Conservation (phyloP, 2,888 invertebrate species). For the Exephanes ischioxanthus region DNA sequence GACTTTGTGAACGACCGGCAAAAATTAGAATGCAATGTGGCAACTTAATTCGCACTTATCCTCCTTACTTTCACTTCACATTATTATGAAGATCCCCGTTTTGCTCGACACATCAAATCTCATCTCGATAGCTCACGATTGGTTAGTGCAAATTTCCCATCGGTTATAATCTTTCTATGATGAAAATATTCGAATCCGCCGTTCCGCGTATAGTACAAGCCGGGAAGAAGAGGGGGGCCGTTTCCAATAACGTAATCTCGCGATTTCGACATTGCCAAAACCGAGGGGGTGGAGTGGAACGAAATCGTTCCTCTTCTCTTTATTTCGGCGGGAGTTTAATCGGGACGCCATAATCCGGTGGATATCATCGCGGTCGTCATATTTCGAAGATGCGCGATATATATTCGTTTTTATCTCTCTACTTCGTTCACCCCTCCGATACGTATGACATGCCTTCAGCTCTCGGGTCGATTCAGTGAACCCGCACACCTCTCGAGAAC, state of each 20-base stretch:
- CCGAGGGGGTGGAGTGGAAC: background rate
- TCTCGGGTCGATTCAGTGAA: slow-evolving; percentile 53
- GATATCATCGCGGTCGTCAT: slow-evolving; percentile 71
- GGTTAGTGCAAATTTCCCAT: background rate
- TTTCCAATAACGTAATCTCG: background rate
- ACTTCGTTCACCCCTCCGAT: slow-evolving; percentile 47
- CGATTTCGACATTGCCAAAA: slow-evolving; percentile 34
- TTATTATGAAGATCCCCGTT: background rate
- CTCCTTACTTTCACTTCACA: background rate
- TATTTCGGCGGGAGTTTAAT: slow-evolving; percentile 72
- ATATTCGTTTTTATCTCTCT: slow-evolving; percentile 49
- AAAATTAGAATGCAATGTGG: too few species aligned
- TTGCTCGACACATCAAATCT: background rate
- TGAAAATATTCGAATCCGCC: background rate
- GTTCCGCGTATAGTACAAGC: background rate
- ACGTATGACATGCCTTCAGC: slow-evolving; percentile 50
- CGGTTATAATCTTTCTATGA: slow-evolving; percentile 1
- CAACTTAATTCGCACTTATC: background rate
- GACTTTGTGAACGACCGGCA: too few species aligned
- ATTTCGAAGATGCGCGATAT: slow-evolving; percentile 70
- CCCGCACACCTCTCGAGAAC: slow-evolving; percentile 74
- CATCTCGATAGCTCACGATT: background rate
- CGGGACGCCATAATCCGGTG: slow-evolving; percentile 71
- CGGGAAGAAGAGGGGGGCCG: background rate
- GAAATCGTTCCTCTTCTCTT: slow-evolving; percentile 64